Percentiles rank a stretch among this genome's conserved stretches.
Evolutionary conservation across 1,140 invertebrate species (phyloP).

Genomic region (Drosophila persimilis): DNA sequence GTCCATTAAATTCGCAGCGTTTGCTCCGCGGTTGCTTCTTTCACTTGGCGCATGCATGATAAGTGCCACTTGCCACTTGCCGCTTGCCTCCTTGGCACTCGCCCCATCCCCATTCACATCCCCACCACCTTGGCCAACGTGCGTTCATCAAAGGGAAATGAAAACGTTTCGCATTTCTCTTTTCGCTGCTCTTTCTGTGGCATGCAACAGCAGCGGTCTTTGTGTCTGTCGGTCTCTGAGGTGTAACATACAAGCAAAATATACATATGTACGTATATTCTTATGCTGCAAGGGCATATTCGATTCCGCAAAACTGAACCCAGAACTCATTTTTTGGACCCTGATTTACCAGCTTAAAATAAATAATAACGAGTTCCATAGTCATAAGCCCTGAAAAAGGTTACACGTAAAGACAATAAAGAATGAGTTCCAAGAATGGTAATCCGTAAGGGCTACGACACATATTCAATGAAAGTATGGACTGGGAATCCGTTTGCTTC

Average conservation of each 20-base stretch:
- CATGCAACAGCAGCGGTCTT: conserved; percentile 26
- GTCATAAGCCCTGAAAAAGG: too few relatives aligned
- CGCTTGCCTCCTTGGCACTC: not conserved
- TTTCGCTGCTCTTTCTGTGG: not conserved
- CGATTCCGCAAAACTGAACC: too few relatives aligned
- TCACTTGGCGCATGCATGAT: conserved; percentile 65
- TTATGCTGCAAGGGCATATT: not conserved
- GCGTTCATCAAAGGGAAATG: conserved; percentile 27
- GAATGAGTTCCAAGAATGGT: too few relatives aligned
- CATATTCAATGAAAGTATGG: too few relatives aligned
- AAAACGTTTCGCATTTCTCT: conserved; percentile 51
- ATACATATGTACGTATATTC: conserved; percentile 1
- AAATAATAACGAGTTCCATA: too few relatives aligned
- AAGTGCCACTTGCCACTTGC: conserved; percentile 57
- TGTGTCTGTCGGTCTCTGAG: conserved; percentile 17
- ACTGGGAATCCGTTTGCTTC: too few relatives aligned
- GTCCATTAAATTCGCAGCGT: conserved; percentile 63
- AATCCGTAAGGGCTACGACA: too few relatives aligned
- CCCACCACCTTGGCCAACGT: too few relatives aligned
- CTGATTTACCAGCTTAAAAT: too few relatives aligned
- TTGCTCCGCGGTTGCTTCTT: conserved; percentile 33
- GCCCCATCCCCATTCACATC: too few relatives aligned
- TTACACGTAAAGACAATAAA: too few relatives aligned
- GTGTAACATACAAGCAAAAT: conserved; percentile 27
- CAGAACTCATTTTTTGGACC: too few relatives aligned